These are phyloP conservation scores for Planiliza haematocheilus DNA, from an alignment of 2,113 vertebrate species.

Conservation along the genomic window DNA sequence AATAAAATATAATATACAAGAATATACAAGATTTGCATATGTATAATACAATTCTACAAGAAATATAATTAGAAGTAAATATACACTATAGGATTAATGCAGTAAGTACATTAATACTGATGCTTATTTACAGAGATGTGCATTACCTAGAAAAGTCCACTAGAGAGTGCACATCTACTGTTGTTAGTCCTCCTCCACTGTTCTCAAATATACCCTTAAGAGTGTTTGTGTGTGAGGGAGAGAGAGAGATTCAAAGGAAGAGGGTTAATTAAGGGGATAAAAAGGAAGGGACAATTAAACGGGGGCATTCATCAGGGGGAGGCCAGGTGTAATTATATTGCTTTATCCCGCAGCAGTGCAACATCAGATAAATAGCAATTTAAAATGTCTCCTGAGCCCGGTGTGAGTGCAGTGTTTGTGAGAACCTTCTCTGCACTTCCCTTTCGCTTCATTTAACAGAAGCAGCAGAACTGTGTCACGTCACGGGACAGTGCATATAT, in stretches of 20 bases:
- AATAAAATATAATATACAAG: no score
- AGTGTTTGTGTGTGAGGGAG: not conserved
- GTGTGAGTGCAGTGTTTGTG: not conserved
- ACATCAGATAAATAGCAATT: slow-evolving; percentile 13
- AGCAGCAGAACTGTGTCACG: slow-evolving; percentile 4
- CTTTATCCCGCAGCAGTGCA: slow-evolving; percentile 5
- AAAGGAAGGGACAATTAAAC: slow-evolving; percentile 29
- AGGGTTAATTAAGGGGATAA: slow-evolving; percentile 23
- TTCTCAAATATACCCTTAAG: not conserved
- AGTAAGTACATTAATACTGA: no score
- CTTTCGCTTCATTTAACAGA: not conserved
- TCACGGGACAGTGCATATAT: slow-evolving; percentile 29
- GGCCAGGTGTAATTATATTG: slow-evolving; percentile 27
- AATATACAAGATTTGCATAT: no score
- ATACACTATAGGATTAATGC: no score
- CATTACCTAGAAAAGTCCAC: slow-evolving; percentile 25
- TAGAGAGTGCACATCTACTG: slow-evolving; percentile 34
- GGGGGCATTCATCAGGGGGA: slow-evolving; percentile 14
- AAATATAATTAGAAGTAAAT: no score
- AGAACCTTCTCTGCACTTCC: not conserved
- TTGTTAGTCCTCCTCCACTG: not conserved
- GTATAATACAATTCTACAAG: no score
- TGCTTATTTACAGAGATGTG: not conserved
- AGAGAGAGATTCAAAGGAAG: not conserved
- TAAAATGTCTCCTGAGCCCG: not conserved